Evolutionary conservation across 2,797 vertebrate genomes (phyloP), one percentile per base, ranked within the genome.

Genomic region (Typhlichthys subterraneus): DNA sequence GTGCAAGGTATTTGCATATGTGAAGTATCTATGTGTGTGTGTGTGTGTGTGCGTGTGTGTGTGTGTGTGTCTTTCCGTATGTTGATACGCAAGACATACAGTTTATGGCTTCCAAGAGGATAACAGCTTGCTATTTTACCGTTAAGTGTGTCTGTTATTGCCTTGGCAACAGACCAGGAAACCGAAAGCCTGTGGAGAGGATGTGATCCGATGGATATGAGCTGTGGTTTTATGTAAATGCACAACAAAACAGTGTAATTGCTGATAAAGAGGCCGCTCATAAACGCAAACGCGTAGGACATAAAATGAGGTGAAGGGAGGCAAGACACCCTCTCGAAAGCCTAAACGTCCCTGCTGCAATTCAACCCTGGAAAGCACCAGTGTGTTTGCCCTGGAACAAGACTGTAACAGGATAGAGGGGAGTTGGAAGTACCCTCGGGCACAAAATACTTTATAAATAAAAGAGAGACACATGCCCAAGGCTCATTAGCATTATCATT

Each of bases 401-500:
- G 55, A 50, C 63, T 4, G 82, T 85, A 90, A 88, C 59, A 64
- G 52, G 85, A 89, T 87, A 81, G 60, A 66, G 67, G 73, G 69
- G 64, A 67, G 81, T 45, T 81, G 69, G 75, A 72, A 62, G 76
- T 88, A 88, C 86, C 85, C 76, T 79, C 85, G 83, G 88, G 86
- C 85, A 88, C 86, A 90, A 88, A 91, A 84, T 82, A 83, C 85
- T 86, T 89, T 89, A 91, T 91, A 91, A 92, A 91, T 91, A 92
- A 91, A 88, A 77, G 65, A 82, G 83, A 80, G 84, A 85, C 83
- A 79, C 74, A 85, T 87, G 83, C 80, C 72, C 46, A 8, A n/a
- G 42, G 70, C 80, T 83, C 81, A 90, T 87, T 89, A 84, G 85
- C 88, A 89, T 88, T 81, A 80, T 84, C 75, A 85, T 85, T 83